phyloP scores from a whole-genome alignment of 2,113 vertebrate species.

The Hucho hucho region DNA sequence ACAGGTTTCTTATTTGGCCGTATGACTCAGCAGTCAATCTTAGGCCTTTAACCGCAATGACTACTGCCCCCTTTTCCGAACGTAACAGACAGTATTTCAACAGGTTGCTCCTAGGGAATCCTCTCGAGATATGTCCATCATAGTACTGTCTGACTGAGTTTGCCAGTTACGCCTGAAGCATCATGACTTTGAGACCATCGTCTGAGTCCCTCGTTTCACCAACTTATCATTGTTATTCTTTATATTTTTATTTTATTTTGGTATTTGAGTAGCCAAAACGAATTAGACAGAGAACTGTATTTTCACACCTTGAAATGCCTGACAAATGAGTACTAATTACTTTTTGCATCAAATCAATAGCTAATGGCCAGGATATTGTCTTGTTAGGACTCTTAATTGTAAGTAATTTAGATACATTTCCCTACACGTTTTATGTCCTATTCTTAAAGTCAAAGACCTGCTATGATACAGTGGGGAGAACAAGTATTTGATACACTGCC shows the following conservation, averaged over 20 bases:
- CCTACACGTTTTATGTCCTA: too few species aligned
- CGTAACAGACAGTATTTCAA: conserved; percentile 8
- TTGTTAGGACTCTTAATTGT: not conserved
- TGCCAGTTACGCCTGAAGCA: conserved; percentile 31
- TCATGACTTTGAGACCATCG: conserved; percentile 31
- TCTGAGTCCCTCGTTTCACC: conserved; percentile 1
- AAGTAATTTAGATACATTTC: not conserved
- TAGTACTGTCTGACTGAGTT: conserved; percentile 21
- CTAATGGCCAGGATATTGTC: not conserved
- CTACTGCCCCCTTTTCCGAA: conserved; percentile 8
- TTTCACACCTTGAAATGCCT: not conserved
- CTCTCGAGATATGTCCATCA: conserved; percentile 43
- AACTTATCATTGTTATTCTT: conserved; percentile 9
- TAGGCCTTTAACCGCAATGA: conserved; percentile 18
- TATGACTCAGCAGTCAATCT: conserved; percentile 28
- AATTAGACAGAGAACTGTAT: conserved; percentile 3
- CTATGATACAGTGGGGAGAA: too few species aligned
- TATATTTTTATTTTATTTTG: not conserved
- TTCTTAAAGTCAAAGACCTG: too few species aligned
- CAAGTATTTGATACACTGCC: too few species aligned
- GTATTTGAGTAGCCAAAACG: not conserved
- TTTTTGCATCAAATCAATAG: conserved; percentile 5
- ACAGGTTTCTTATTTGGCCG: conserved; percentile 31
- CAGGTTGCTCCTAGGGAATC: conserved; percentile 25
- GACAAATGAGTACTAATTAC: not conserved